Base-by-base conservation (phyloP, 53 echinoderm and acorn worm species). In the Henricia sp. region DNA sequence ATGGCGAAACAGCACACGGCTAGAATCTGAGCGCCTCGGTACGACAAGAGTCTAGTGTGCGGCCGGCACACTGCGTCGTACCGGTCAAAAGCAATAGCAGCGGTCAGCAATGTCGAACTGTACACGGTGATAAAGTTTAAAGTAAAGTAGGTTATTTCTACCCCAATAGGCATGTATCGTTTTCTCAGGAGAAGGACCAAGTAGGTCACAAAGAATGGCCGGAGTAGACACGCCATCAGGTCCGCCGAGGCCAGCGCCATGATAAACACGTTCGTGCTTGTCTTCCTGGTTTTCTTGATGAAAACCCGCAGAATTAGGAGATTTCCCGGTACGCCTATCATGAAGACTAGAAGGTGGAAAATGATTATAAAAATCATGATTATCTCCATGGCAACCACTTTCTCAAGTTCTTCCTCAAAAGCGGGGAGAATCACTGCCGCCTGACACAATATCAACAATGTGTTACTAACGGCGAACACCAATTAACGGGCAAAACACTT, bases 271-370 rank as follows among this genome's bases (percentile, higher is more conserved):
- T 90, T 86, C 36, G 91, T 85, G 28, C 91, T 90, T 21, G 82
- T 86, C 25, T 82, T 71, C 19, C 72, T 53, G 23, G 68, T 63
- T 86, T 90, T 90, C 35, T 86, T 86, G 46, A 71, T 24, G 37
- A 86, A 90, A 4, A 90, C 91, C 32, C 46, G 71, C 34, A 86
- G n/a, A 17, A 90, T 90, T 19, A 90, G 86, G 23, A 82, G 50
- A 72, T 90, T 90, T 28, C 90, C 91, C 14, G 91, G 91, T 21
- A 90, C 82, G 14, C 91, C 91, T 29, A 90, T 72, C 8, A 86
- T 35, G 41, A 86, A 86, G n/a, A 90, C 86, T 6, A 86, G 27
- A 16, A 80, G 33, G 0, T 80, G 65, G 9, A 80, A 80, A 21
- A 43, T 64, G 50, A 21, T n/a, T 10, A 32, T 44, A 25, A 9